A percentile compares a stretch with the other conserved stretches of the same genome.
Conservation (phyloP, 2,888 invertebrate species). For the Noctua comes region DNA sequence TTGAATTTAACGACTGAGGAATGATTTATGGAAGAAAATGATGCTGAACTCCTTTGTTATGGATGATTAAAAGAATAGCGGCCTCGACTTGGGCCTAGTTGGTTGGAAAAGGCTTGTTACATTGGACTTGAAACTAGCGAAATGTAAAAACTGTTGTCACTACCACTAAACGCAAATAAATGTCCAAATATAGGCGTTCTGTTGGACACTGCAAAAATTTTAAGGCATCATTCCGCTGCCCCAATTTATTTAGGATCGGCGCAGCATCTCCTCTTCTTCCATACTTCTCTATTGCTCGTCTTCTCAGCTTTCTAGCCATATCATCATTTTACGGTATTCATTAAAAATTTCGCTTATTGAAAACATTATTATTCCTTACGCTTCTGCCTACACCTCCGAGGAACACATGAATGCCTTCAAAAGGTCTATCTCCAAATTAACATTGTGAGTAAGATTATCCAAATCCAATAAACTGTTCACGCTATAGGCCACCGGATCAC, state of each 20-base stretch:
- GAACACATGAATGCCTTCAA: background rate
- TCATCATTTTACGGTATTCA: background rate
- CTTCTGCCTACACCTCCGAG: background rate
- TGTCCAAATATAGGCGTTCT: too few species aligned
- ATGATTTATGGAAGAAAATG: background rate
- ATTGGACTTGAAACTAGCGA: too few species aligned
- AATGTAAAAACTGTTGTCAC: too few species aligned
- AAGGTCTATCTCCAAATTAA: background rate
- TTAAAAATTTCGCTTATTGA: background rate
- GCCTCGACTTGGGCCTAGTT: too few species aligned
- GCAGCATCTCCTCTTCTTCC: too few species aligned
- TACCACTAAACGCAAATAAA: too few species aligned
- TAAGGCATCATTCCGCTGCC: too few species aligned
- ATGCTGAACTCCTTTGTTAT: background rate
- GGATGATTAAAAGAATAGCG: too few species aligned
- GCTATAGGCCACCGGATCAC: constrained; percentile 7
- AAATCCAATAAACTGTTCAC: constrained; percentile 18
- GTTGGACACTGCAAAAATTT: background rate
- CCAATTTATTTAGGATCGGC: too few species aligned
- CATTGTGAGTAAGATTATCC: constrained; percentile 1
- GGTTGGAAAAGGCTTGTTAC: too few species aligned
- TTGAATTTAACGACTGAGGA: background rate
- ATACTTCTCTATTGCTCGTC: too few species aligned
- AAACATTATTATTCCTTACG: background rate
- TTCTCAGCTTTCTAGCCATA: too few species aligned